A percentile compares a stretch with the other conserved stretches of the same genome.
These are phyloP conservation scores for Takifugu ocellatus DNA, from an alignment of 2,797 vertebrate species.

Conservation along the genomic window DNA sequence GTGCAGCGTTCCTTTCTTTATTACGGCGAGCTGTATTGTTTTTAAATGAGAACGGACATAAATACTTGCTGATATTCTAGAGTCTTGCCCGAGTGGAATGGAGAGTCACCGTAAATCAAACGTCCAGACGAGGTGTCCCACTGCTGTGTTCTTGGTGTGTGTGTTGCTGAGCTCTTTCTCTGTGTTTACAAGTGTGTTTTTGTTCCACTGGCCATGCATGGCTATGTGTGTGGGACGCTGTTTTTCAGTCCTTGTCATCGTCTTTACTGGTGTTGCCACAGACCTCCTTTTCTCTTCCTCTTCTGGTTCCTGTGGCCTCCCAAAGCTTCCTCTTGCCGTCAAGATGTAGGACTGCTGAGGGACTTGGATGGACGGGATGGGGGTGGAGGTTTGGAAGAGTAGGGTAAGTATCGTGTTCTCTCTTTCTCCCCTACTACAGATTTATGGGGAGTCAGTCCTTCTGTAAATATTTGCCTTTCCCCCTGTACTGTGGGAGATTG, in stretches of 20 bases:
- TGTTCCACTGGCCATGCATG: constrained; percentile 35
- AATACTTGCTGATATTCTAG: constrained; percentile 71
- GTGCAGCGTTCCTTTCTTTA: constrained; percentile 77
- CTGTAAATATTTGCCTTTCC: constrained; percentile 85
- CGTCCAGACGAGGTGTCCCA: constrained; percentile 45
- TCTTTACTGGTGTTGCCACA: constrained; percentile 58
- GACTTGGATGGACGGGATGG: constrained; percentile 55
- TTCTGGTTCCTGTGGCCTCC: constrained; percentile 64
- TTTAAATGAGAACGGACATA: constrained; percentile 76
- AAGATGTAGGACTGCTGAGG: constrained; percentile 68
- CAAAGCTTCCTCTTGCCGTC: constrained; percentile 66
- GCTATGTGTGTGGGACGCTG: constrained; percentile 30
- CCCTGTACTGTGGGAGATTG: constrained; percentile 79
- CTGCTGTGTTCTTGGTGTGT: constrained; percentile 35
- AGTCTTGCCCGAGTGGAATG: constrained; percentile 65
- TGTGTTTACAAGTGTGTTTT: constrained; percentile 49
- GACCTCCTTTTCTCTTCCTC: constrained; percentile 64
- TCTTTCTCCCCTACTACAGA: constrained; percentile 73
- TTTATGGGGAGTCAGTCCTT: constrained; percentile 81
- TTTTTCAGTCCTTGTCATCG: constrained; percentile 22
- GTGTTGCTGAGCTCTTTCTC: constrained; percentile 23
- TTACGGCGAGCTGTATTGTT: constrained; percentile 75
- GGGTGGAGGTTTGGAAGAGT: constrained; percentile 48
- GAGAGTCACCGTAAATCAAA: constrained; percentile 71
- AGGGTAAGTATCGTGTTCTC: constrained; percentile 73